Evolutionary conservation across 2,888 invertebrate genomes (phyloP), one percentile per base, ranked within the genome.

Genomic region (Tetranychus truncatus): DNA sequence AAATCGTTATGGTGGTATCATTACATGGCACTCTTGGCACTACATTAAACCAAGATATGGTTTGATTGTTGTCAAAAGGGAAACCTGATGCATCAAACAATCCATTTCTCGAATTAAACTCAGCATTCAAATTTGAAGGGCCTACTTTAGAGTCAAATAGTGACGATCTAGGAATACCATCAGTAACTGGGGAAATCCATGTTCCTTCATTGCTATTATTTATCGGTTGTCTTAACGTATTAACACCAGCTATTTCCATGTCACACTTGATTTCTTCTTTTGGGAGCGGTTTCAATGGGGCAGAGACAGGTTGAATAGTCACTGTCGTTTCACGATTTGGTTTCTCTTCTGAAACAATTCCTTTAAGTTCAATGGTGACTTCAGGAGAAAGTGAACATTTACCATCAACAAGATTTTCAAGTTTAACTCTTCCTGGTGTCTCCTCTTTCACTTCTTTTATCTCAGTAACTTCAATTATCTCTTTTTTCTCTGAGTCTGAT

Each of bases 31-130:
- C 91, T 76, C 91, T 88, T 73, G 91, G 89, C 72, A 94, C 84
- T 76, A 95, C 89, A 78, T 91, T 93, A 83, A 95, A 95, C 94
- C 94, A 94, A 67, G 77, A 78, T 46, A 77, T 77, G 44, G 78
- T 77, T 18, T 78, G 75, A 65, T 78, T 76, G 45, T 78, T 78
- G 73, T 78, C 77, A 18, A 79, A 77, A 6, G 79, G 79, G 69
- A 78, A 78, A 71, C 73, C 73, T 66, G 66, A 44, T 21, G 45
- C 67, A 65, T 77, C 74, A 15, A 45, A 44, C 9, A 24, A 46
- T 1, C 45, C 44, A 20, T 44, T 45, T 69, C 20, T 9, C 9
- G 69, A 69, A 15, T 24, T 69, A 69, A 34, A 69, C 4, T 44
- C 72, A 20, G 24, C 66, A 24, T 21, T 24, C 2, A 11, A 24